These are phyloP conservation scores for Chrysocyon brachyurus DNA, from an alignment of 2,797 vertebrate species.

Conservation along the genomic window DNA sequence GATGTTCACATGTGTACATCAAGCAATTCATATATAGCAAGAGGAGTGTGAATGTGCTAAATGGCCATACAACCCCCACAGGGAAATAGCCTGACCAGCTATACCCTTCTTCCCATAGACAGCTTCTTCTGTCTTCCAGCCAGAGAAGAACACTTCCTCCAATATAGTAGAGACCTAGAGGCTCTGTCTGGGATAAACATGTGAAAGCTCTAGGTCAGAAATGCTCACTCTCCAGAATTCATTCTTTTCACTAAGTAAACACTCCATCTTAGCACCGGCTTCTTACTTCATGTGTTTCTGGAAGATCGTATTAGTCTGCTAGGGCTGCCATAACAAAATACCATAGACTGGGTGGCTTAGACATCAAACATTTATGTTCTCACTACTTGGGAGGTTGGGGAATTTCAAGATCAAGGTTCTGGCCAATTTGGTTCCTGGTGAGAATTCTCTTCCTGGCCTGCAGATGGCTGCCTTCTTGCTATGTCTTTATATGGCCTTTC, in stretches of 20 bases:
- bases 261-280: not conserved
- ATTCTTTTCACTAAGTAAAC: conserved; percentile 46
- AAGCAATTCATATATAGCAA: not conserved
- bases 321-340: not conserved
- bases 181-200: not conserved
- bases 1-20: not conserved
- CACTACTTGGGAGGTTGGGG: not conserved
- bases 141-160: not conserved
- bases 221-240: not conserved
- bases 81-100: not conserved
- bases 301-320: not conserved
- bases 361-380: conserved; percentile 36
- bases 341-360: not conserved
- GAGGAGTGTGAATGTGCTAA: not conserved
- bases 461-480: not conserved
- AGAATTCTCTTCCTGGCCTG: not conserved
- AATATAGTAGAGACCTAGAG: not conserved
- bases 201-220: not conserved
- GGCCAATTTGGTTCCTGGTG: not conserved
- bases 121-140: conserved; percentile 28
- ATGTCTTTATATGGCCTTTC: not conserved
- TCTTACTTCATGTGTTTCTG: conserved; percentile 14
- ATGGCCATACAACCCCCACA: not conserved
- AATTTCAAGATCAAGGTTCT: conserved; percentile 33
- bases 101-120: not conserved